Percentiles rank a stretch among this genome's conserved stretches.
phyloP scores from a whole-genome alignment of 2,797 vertebrate species.

The Oryzias sinensis region DNA sequence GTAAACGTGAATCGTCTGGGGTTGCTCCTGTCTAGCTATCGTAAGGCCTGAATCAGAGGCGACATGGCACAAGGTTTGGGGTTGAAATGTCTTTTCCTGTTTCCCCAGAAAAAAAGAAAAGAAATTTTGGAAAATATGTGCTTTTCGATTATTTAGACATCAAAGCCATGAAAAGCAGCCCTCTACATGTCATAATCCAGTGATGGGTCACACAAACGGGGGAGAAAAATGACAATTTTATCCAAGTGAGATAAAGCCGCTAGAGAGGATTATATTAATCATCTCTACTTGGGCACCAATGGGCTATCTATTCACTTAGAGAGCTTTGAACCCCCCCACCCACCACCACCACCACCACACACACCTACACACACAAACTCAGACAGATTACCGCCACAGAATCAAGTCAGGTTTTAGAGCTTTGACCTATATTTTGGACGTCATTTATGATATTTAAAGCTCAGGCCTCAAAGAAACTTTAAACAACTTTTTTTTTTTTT shows the following conservation, averaged over 20 bases:
- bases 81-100: too few relatives aligned
- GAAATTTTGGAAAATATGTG: background rate
- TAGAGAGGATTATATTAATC: conserved; percentile 48
- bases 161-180: background rate
- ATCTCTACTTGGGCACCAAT: conserved; percentile 43
- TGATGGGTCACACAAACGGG: conserved; percentile 4
- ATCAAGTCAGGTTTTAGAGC: conserved; percentile 63
- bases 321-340: conserved; percentile 10
- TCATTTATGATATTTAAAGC: conserved; percentile 46
- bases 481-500: background rate
- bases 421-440: conserved; percentile 72
- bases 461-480: conserved; percentile 13
- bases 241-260: conserved; percentile 49
- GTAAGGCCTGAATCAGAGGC: too few relatives aligned
- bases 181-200: conserved; percentile 2
- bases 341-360: background rate
- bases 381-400: conserved; percentile 53
- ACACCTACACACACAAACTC: conserved; percentile 18
- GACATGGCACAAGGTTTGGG: too few relatives aligned
- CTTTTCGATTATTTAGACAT: conserved; percentile 2
- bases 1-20: too few relatives aligned
- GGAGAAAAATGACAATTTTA: conserved; percentile 15
- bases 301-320: conserved; percentile 27
- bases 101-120: too few relatives aligned
- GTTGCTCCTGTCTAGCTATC: too few relatives aligned